Percentiles rank a stretch among this genome's conserved stretches.
phyloP scores from a whole-genome alignment of 2,113 vertebrate genomes.

The Oriolus oriolus region DNA sequence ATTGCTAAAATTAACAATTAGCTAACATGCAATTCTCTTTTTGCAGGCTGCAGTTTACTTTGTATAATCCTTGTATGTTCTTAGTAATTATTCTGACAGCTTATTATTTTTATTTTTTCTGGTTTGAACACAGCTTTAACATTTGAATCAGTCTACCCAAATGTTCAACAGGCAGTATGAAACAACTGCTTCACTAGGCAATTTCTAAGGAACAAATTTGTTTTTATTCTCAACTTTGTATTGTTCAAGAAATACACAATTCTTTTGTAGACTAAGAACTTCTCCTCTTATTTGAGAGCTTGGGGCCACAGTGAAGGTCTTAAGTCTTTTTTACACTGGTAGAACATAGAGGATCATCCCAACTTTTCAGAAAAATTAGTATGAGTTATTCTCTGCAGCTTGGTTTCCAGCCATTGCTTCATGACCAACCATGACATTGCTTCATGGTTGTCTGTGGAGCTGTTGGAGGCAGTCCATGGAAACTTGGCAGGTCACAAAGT shows the following conservation, averaged over 20 bases:
- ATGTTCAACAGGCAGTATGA: slow-evolving; percentile 81
- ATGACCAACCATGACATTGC: not conserved
- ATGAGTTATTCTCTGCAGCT: not conserved
- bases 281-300: slow-evolving; percentile 28
- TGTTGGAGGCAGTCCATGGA: not conserved
- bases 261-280: slow-evolving; percentile 51
- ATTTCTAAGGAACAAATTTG: slow-evolving; percentile 71
- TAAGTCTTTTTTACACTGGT: not conserved
- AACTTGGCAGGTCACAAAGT: not conserved
- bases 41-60: slow-evolving; percentile 89
- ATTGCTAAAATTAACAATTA: slow-evolving; percentile 99
- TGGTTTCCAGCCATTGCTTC: not conserved
- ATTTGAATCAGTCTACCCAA: slow-evolving; percentile 76
- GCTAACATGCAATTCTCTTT: slow-evolving; percentile 99
- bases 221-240: slow-evolving; percentile 72
- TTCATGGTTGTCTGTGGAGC: not conserved
- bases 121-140: slow-evolving; percentile 81
- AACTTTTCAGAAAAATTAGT: not conserved
- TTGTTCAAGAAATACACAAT: slow-evolving; percentile 54
- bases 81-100: slow-evolving; percentile 86
- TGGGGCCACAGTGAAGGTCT: not conserved
- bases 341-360: not conserved
- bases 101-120: slow-evolving; percentile 89
- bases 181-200: slow-evolving; percentile 77
- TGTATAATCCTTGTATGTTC: slow-evolving; percentile 92